Conservation (phyloP, 2,888 invertebrate genomes). For the Marasmarcha lunaedactyla region DNA sequence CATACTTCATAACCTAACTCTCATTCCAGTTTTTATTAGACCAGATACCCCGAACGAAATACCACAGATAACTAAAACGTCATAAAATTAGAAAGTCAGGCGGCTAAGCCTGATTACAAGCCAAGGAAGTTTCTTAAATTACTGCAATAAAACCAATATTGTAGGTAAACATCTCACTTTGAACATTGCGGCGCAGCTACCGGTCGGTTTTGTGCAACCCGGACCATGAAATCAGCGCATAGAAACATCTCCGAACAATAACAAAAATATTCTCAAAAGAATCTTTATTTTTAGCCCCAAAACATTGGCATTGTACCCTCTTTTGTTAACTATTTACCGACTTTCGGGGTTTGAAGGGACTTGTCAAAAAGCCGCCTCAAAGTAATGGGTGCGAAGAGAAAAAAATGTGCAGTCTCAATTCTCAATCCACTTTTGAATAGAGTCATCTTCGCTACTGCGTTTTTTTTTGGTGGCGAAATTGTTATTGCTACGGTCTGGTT, state of each 20-base stretch:
- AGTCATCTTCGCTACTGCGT: constrained; percentile 6
- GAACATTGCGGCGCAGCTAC: constrained; percentile 51
- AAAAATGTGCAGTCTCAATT: constrained; percentile 36
- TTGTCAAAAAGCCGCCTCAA: constrained; percentile 27
- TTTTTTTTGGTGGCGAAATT: too few relatives aligned
- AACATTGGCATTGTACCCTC: constrained; percentile 60
- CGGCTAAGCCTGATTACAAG: constrained; percentile 23
- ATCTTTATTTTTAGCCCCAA: constrained; percentile 54
- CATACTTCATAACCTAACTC: too few relatives aligned
- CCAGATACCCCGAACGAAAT: constrained; percentile 3
- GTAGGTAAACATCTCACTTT: constrained; percentile 53
- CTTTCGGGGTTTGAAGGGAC: constrained; percentile 56
- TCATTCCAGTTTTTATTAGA: constrained; percentile 3
- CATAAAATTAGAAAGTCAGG: constrained; percentile 47
- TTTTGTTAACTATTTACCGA: constrained; percentile 65
- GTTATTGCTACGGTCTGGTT: too few relatives aligned
- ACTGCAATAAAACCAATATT: constrained; percentile 66
- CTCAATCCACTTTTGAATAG: constrained; percentile 10
- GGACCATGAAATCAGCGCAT: constrained; percentile 19
- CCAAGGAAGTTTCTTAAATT: constrained; percentile 49
- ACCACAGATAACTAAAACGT: neutral
- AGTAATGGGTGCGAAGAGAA: constrained; percentile 18
- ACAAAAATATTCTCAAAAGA: constrained; percentile 42
- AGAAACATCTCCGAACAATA: constrained; percentile 42
- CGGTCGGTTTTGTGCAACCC: constrained; percentile 62